Percentiles rank a stretch among this genome's conserved stretches.
Conservation (phyloP, 2,888 invertebrate species). For the Diadegma fenestrale region DNA sequence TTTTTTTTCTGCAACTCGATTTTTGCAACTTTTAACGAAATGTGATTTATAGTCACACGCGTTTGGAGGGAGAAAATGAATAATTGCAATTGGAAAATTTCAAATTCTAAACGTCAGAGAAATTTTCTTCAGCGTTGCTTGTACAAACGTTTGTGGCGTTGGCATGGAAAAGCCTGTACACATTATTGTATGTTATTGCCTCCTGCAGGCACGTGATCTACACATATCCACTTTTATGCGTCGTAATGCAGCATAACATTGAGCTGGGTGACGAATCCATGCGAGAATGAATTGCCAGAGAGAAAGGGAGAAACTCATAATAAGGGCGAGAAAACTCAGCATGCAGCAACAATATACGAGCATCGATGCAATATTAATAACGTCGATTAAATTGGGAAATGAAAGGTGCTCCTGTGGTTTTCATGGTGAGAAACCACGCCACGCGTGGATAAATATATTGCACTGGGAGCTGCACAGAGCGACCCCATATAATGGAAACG, state of each 20-base stretch:
- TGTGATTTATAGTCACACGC: too few relatives aligned
- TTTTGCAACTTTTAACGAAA: too few relatives aligned
- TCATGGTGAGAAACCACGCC: slow-evolving; percentile 42
- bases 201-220: slow-evolving; percentile 46
- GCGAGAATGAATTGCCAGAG: slow-evolving; percentile 78
- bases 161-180: slow-evolving; percentile 11
- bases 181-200: slow-evolving; percentile 25
- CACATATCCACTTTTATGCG: slow-evolving; percentile 40
- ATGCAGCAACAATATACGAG: slow-evolving; percentile 29
- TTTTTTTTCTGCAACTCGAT: too few relatives aligned
- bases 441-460: slow-evolving; percentile 32
- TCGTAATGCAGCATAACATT: slow-evolving; percentile 21
- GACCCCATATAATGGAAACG: slow-evolving; percentile 52
- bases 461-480: slow-evolving; percentile 41
- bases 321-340: slow-evolving; percentile 53
- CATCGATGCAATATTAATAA: slow-evolving; percentile 82
- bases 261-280: slow-evolving; percentile 76
- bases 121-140: too few relatives aligned
- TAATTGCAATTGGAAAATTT: too few relatives aligned
- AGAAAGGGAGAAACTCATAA: slow-evolving; percentile 54
- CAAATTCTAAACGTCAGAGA: too few relatives aligned
- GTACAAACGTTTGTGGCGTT: not conserved
- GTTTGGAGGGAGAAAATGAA: too few relatives aligned
- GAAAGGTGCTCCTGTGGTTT: slow-evolving; percentile 63
- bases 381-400: slow-evolving; percentile 75